Evolutionary conservation across 2,113 vertebrate species (phyloP), one percentile per base, ranked within the genome.

Genomic region (Athene noctua): DNA sequence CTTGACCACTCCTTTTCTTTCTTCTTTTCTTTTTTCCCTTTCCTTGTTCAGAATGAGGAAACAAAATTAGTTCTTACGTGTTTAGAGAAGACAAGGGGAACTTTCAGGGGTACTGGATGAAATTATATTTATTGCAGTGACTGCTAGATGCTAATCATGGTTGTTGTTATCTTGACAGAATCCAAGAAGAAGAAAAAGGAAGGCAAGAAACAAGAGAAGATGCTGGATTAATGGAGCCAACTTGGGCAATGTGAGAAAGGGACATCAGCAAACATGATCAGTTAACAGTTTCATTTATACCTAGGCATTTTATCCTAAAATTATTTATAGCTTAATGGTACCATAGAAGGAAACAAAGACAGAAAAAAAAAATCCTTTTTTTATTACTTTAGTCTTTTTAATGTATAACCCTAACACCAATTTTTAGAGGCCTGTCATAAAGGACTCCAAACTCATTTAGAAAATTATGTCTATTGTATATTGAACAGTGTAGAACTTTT

Each of bases 161-260:
- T 80, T 63, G 27, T 86, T 96, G 2, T 90, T 95, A 83, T 95
- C 66, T 95, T 92, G 87, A 95, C 97, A 97, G 98, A 98, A 95
- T 98, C 98, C 57, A 98, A 98, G 98, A 98, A 98, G 97, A 98
- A 98, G 98, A 98, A 98, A 98, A 98, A 98, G 97, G 98, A 98
- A 97, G 98, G 98, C 95, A 98, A 98, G 97, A 98, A 98, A 75
- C 98, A 98, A 94, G 98, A 98, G 97, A 98, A 98, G 96, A 98
- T 98, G 97, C 94, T 98, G 97, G 98, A 98, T 95, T 98, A 97
- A 97, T 58, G 82, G 92, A n/a, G 25, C 88, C 86, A 61, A n/a
- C 78, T 82, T 73, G 70, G 25, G 87, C 82, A 91, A 61, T 59
- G 46, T 58, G 70, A 29, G 84, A 94, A 96, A 96, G 92, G 97